These are phyloP conservation scores for Netelia virgata DNA, from an alignment of 2,888 invertebrate species.

Conservation along the genomic window DNA sequence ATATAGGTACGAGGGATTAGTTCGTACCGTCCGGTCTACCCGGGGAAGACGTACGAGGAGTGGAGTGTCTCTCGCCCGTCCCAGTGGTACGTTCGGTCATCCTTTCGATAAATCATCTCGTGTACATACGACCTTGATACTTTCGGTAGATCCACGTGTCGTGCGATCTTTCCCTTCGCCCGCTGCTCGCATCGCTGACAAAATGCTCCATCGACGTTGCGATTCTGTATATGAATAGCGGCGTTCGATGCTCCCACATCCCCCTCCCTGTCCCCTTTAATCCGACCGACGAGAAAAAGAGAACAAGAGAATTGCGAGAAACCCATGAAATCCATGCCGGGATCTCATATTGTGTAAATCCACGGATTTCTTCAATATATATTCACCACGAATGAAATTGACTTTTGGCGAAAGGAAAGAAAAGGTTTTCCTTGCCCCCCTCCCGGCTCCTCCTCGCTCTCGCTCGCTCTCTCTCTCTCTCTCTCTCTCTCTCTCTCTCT, in stretches of 20 bases:
- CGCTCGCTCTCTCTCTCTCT: no score
- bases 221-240: no score
- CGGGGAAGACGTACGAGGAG: not conserved
- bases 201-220: not conserved
- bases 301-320: not conserved
- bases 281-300: not conserved
- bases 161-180: not conserved
- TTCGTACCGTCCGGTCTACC: no score
- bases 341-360: not conserved
- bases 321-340: not conserved
- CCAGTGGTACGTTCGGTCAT: slow-evolving; percentile 62
- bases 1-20: slow-evolving; percentile 19
- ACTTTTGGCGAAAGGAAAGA: no score
- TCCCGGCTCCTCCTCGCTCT: no score
- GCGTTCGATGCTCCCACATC: not conserved
- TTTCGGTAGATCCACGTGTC: slow-evolving; percentile 21
- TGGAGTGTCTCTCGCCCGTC: slow-evolving; percentile 32
- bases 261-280: not conserved
- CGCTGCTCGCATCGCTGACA: not conserved
- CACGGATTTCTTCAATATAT: not conserved
- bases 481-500: no score
- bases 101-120: slow-evolving; percentile 35
- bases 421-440: not conserved
- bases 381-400: no score
- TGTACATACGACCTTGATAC: slow-evolving; percentile 35